Conservation (phyloP, 2,113 vertebrate genomes). For the Chionomys nivalis region DNA sequence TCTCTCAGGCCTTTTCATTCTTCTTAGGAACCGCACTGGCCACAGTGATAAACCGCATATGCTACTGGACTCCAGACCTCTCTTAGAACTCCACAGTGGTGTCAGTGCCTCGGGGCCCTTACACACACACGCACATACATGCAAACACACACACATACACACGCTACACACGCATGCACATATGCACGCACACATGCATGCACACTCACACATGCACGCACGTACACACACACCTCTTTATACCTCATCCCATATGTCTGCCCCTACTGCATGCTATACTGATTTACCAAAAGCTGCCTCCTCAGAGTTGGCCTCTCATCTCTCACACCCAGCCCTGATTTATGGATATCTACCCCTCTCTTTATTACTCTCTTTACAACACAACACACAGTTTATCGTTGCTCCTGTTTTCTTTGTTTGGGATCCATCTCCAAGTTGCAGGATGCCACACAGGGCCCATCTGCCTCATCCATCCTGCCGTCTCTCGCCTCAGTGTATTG, state of each 20-base stretch:
- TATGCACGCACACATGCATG: too few relatives aligned
- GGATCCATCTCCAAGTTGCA: background rate
- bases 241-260: background rate
- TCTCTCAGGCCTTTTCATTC: background rate
- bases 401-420: background rate
- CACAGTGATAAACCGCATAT: background rate
- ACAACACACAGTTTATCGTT: rapidly evolving
- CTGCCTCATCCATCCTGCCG: background rate
- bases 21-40: background rate
- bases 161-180: background rate
- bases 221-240: background rate
- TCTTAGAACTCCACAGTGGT: background rate
- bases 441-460: background rate
- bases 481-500: background rate
- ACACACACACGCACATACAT: background rate
- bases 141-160: background rate
- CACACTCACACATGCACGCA: background rate
- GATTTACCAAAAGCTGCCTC: background rate
- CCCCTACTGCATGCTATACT: background rate
- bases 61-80: background rate
- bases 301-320: background rate
- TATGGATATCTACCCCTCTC: background rate
- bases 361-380: background rate
- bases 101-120: background rate
- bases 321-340: background rate